Conservation (phyloP, 2,888 invertebrate species). For the Coecobrya sp. region DNA sequence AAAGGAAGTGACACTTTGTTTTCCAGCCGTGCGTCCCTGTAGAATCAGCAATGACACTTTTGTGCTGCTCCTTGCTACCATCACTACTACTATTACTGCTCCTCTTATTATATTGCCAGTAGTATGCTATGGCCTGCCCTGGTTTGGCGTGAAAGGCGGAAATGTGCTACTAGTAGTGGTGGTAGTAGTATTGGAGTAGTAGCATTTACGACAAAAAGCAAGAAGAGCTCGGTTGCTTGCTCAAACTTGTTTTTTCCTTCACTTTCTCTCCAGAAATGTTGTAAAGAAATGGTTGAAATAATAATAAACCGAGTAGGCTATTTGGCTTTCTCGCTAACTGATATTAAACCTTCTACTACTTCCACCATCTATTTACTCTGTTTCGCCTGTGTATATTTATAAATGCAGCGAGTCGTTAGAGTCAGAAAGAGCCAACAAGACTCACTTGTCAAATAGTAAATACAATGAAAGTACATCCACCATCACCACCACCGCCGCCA, state of each 20-base stretch:
- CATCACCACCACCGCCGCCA: background rate
- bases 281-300: background rate
- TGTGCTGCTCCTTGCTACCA: background rate
- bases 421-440: background rate
- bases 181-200: background rate
- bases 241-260: background rate
- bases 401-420: background rate
- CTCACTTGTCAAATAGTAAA: background rate
- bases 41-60: constrained; percentile 73
- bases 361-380: background rate
- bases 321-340: background rate
- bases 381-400: background rate
- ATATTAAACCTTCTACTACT: background rate
- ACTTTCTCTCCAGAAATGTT: background rate
- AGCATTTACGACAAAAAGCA: background rate
- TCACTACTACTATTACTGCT: background rate
- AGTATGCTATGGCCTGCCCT: background rate
- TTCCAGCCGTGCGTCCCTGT: constrained; percentile 59
- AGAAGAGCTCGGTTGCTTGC: background rate
- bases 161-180: background rate
- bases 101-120: background rate
- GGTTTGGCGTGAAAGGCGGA: constrained; percentile 16
- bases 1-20: constrained; percentile 79
- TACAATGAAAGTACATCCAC: background rate
- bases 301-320: background rate